Evolutionary conservation across 2,888 invertebrate genomes (phyloP), one percentile per base, ranked within the genome.

Genomic region (Teinopalpus imperialis): DNA sequence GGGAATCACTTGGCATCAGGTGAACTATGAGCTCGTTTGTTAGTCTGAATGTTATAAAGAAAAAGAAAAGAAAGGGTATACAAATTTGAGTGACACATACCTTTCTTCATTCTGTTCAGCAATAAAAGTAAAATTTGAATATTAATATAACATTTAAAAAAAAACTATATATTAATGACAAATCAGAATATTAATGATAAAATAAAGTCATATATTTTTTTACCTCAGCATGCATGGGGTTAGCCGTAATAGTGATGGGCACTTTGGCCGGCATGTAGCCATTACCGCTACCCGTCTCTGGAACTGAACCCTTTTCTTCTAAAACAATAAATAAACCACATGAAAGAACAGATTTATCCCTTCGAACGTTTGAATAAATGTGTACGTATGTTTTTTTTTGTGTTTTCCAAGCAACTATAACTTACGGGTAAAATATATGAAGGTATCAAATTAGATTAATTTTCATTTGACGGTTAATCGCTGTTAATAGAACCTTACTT

Each of bases 211-310:
- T 4, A 30, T 13, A 32, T 6, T 20, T 39, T 53, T 81, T 86
- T 77, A 93, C 94, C 91, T 94, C 94, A 60, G 92, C 91, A 62
- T 94, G 94, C 72, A 94, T 89, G 16, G 94, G 94, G 76, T 94
- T 94, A 42, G 93, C 91, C 2, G 94, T 94, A 61, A 94, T 94
- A 44, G 94, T 94, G 66, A 94, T 93, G 36, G 89, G 85, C 52
- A 88, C 87, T 59, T 88, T 89, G 4, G 88, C 83, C 2, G 89
- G 81, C 40, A 87, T 81, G 63, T 89, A 90, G 9, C 90, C 90
- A 57, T 90, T 89, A 8, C 74, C 63, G 3, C 76, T 77, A 2
- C 76, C 77, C 6, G 66, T 66, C 45, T 85, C 86, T 0, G 83
- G 76, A 1, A 66, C 79, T 0, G 86, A 70, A 1, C 74, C 80